phyloP scores from a whole-genome alignment of 2,797 vertebrate species.

The Pseudochirops cupreus region DNA sequence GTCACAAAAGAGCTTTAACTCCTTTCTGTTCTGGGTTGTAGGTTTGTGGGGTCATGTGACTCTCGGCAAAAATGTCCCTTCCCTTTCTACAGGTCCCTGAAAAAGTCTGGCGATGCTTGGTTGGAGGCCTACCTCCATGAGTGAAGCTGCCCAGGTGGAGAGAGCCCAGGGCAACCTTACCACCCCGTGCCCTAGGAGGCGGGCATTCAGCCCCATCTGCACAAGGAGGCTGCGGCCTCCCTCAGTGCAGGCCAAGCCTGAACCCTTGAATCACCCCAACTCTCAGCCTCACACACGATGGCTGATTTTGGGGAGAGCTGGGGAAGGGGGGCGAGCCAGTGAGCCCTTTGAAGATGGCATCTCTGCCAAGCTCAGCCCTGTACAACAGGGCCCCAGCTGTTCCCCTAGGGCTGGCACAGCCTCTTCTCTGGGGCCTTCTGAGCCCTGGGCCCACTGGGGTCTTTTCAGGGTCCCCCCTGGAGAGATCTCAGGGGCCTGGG shows the following conservation, averaged over 20 bases:
- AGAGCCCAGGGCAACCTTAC: not conserved
- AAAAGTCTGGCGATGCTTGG: constrained; percentile 87
- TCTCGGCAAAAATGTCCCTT: not conserved
- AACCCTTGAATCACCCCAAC: not conserved
- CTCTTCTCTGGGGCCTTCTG: not conserved
- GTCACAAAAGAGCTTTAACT: too few relatives aligned
- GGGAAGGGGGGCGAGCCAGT: not conserved
- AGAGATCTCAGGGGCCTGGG: accelerated
- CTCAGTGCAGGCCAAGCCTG: not conserved
- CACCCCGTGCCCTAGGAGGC: not conserved
- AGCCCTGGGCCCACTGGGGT: not conserved
- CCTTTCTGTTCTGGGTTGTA: not conserved
- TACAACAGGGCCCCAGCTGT: not conserved
- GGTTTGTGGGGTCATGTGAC: not conserved
- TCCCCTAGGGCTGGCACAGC: not conserved
- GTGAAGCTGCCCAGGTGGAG: constrained; percentile 49
- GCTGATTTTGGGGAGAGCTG: not conserved
- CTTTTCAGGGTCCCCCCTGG: not conserved
- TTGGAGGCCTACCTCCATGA: constrained; percentile 87
- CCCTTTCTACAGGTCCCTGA: constrained; percentile 76
- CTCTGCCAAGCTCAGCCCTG: not conserved
- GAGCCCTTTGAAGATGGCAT: not conserved
- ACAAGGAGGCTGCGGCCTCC: too few relatives aligned
- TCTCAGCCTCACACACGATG: not conserved
- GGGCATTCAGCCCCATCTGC: not conserved